Evolutionary conservation across 2,888 invertebrate genomes (phyloP), one percentile per base, ranked within the genome.

Genomic region (Chirona hameri): DNA sequence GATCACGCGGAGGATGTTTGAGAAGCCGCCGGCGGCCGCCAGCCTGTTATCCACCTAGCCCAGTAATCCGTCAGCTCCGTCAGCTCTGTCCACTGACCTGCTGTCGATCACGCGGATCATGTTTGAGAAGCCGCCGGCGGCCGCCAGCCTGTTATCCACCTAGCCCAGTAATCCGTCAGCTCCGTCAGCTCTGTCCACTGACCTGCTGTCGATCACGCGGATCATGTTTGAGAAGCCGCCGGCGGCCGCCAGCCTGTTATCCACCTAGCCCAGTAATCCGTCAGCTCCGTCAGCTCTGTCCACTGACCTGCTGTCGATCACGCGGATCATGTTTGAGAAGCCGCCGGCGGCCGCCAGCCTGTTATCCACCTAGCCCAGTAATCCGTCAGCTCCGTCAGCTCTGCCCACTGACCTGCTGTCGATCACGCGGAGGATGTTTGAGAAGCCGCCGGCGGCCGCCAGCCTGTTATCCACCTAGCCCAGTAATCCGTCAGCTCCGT

Each of bases 151-250:
- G n/a, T n/a, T n/a, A n/a, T n/a, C n/a, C n/a, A n/a, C n/a, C n/a
- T n/a, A n/a, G n/a, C n/a, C n/a, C n/a, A n/a, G n/a, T n/a, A n/a
- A n/a, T n/a, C n/a, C n/a, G n/a, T 52, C 12, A 15, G 15, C 12
- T 52, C 7, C 12, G 15, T 52, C 9, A 60, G 2, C 2, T 24
- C 60, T 18, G 24, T 7, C 18, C 24, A 60, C 60, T 27, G 27
- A 72, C 72, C 72, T 72, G 72, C 72, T 21, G 76, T 76, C 76
- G 46, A 76, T 76, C 46, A 76, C 18, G 76, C 76, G 76, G 39
- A 76, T 18, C 46, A 76, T 24, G 76, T 76, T 76, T 39, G 31
- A 39, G 39, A 76, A 76, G 76, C 76, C 76, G 76, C 76, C 76
- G 46, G 76, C 15, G 3, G 76, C 39, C 21, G 76, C 76, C 24